Evolutionary conservation across 2,888 invertebrate genomes (phyloP), one percentile per base, ranked within the genome.

Genomic region (Spicauda simplicius): DNA sequence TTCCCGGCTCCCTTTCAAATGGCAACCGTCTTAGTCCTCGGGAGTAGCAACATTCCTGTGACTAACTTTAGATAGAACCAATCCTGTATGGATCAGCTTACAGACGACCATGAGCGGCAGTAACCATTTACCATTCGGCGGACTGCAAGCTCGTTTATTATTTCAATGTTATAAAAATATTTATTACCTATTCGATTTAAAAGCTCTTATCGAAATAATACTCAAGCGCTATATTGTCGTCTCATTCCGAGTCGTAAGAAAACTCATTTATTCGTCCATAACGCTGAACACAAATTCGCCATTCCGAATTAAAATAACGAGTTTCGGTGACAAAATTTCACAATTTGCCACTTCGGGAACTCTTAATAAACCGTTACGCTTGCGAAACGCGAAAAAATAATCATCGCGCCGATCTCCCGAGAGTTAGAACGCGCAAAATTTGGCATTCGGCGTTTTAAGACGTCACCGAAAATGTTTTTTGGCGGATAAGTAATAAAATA

Each of bases 401-500:
- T 66, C 66, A 41, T 64, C 69, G 30, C 18, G 48, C 58, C 69
- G 59, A 71, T 70, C 70, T 68, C 63, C 37, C n/a, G 63, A 59
- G 69, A 64, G 65, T 72, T 72, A 70, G 72, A 69, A 10, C 63
- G 62, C 64, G 63, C 63, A 64, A 67, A 60, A 53, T 64, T 50
- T 50, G 50, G 18, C 50, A 50, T 50, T 50, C 50, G 54, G 58
- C 70, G 71, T 72, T 71, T 74, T 71, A 74, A 75, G 75, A 74
- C 71, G 70, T 72, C 69, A 66, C 77, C 75, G 74, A 77, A 72
- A 70, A 71, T 73, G 71, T 64, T 64, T 68, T 48, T 59, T 55
- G 53, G 58, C 64, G 79, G 81, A 80, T 82, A 80, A 80, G 84
- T 82, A 77, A 85, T 89, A 88, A 89, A 88, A 81, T 85, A 86